A percentile compares a stretch with the other conserved stretches of the same genome.
Conservation (phyloP, 2,888 invertebrate genomes). For the Eutolmus rufibarbis region DNA sequence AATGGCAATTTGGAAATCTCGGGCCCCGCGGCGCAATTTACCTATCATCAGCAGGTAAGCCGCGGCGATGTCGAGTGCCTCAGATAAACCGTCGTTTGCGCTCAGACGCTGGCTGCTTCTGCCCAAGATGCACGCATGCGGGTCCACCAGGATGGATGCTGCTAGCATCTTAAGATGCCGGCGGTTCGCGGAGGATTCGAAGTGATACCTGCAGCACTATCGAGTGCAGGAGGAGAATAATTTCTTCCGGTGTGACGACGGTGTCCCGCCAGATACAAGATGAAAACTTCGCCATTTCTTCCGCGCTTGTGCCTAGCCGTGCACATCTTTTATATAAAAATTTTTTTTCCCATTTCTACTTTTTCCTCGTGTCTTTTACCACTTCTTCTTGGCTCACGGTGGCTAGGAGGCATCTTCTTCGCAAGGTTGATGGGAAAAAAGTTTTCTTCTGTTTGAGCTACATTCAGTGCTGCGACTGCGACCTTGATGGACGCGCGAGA, state of each 20-base stretch:
- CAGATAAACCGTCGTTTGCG: neutral
- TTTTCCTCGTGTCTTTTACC: conserved; percentile 7
- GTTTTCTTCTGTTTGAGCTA: conserved; percentile 50
- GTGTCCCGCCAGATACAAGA: neutral
- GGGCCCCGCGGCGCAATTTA: neutral
- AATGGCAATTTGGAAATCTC: neutral
- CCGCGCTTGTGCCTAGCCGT: conserved; percentile 15
- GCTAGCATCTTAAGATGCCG: neutral
- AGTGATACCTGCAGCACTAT: conserved; percentile 17
- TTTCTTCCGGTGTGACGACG: conserved; percentile 33
- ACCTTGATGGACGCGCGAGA: conserved; percentile 62
- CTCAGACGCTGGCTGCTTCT: neutral
- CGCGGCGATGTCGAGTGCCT: neutral
- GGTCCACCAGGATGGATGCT: neutral
- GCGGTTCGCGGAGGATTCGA: neutral
- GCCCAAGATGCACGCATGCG: neutral
- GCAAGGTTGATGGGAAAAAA: conserved; percentile 49
- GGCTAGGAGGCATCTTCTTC: conserved; percentile 24
- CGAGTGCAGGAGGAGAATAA: conserved; percentile 13
- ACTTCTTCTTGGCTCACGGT: neutral
- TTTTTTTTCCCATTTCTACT: conserved; percentile 22
- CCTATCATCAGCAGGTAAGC: neutral
- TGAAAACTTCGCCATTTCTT: conserved; percentile 17
- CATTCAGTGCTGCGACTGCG: conserved; percentile 62
- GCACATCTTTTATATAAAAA: neutral